Base-by-base conservation (phyloP, 1,140 invertebrate genomes). In the Branchinecta lynchi region DNA sequence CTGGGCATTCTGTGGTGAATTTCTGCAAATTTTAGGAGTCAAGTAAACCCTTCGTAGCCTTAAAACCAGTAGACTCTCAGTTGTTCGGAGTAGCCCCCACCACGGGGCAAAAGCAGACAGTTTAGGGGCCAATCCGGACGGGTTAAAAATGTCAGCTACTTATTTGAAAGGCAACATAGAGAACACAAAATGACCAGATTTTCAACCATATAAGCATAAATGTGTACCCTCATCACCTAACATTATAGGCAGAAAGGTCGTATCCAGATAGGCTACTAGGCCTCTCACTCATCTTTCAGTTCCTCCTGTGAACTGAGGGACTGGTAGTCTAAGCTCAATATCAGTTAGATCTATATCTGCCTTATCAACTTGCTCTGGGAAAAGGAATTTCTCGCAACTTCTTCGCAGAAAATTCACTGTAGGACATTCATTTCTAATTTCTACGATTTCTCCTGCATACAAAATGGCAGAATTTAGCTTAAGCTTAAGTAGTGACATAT, bases 341-440 rank as follows among this genome's bases (percentile, higher is more conserved):
- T 51, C 46, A 9, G 46, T 51, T n/a, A 51, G n/a, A 51, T 51
- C 46, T 51, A 51, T n/a, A 9, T 51, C 46, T 9, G 46, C 46
- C n/a, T 51, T 51, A 51, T 51, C 46, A 51, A 51, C 46, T 51
- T 51, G 46, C 46, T 51, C 46, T 51, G n/a, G 46, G n/a, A 51
- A 51, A 51, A 51, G 9, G n/a, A 51, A 51, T 51, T 51, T 51
- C 9, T 51, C 46, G n/a, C 46, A 9, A 51, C 46, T 51, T 51
- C 46, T 51, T 9, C n/a, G n/a, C n/a, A 51, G 46, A 51, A 51
- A 51, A 51, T 51, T 51, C n/a, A 51, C 46, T 51, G n/a, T 9
- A 51, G 46, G 9, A 51, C 46, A 51, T 51, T 51, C 46, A 51
- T 51, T 51, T 51, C n/a, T 51, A 51, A n/a, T 51, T 51, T 51